Evolutionary conservation across 92 coral and sea anemone species (phyloP).

Genomic region (Porites evermanni): DNA sequence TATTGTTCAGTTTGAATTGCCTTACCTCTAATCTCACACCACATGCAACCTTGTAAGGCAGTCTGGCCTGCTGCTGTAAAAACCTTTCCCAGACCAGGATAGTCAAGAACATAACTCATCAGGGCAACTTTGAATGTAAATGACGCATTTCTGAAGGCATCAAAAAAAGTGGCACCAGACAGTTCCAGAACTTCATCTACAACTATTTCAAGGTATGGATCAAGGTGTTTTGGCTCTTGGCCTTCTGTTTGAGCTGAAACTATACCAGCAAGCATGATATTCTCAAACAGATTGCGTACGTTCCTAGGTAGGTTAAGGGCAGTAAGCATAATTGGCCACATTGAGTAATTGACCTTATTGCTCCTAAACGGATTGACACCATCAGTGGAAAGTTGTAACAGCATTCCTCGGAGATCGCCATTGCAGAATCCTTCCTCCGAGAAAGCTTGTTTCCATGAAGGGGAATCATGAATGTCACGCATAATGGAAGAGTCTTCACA

Average conservation of each 20-base stretch:
- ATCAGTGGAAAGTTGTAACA: slow-evolving; percentile 44
- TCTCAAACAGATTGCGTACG: slow-evolving; percentile 36
- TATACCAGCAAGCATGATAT: slow-evolving; percentile 18
- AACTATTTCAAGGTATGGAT: slow-evolving; percentile 63
- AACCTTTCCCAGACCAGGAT: slow-evolving; percentile 57
- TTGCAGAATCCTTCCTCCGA: slow-evolving; percentile 11
- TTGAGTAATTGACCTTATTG: slow-evolving; percentile 41
- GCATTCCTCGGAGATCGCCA: slow-evolving; percentile 42
- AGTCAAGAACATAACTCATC: too few species aligned
- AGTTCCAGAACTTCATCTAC: slow-evolving; percentile 58
- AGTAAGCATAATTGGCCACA: slow-evolving; percentile 65
- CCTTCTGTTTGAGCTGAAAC: slow-evolving; percentile 35
- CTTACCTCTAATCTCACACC: slow-evolving; percentile 66
- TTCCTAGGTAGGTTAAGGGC: slow-evolving; percentile 36
- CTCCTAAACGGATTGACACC: slow-evolving; percentile 50
- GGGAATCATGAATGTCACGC: slow-evolving; percentile 36
- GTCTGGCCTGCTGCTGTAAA: slow-evolving; percentile 54
- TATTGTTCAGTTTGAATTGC: neutral
- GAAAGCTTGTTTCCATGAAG: slow-evolving; percentile 51
- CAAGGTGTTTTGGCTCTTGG: slow-evolving; percentile 3
- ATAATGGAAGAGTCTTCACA: neutral
- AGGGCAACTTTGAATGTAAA: slow-evolving; percentile 41
- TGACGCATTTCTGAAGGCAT: slow-evolving; percentile 44
- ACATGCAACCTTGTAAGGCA: slow-evolving; percentile 61
- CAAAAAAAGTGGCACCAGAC: slow-evolving; percentile 47